Evolutionary conservation across 2,797 vertebrate genomes (phyloP), one percentile per base, ranked within the genome.

Genomic region (Pyrocephalus nanus): DNA sequence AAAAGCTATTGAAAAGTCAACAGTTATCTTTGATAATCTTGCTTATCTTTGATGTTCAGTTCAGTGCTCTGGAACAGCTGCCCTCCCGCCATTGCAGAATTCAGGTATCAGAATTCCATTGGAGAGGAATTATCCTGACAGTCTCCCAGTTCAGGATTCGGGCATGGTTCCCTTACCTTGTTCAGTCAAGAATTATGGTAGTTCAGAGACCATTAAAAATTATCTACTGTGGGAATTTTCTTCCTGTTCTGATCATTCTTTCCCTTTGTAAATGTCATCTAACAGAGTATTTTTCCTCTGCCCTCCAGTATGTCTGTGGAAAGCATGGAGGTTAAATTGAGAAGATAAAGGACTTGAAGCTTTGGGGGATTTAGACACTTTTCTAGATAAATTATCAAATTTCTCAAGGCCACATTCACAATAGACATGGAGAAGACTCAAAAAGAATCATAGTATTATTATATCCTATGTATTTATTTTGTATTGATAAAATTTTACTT

Each of bases 101-200:
- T 34, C 55, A 42, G 50, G 2, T 22, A 29, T 12, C 32, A 16
- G 51, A 25, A 32, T 47, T 47, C 45, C 45, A 12, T 1, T 38
- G 71, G 25, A 80, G 36, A 60, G 7, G 7, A n/a, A 3, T 40
- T 27, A 43, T 30, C 4, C 15, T 38, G 22, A 30, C 36, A 54
- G 4, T 15, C 19, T 67, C 11, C n/a, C 42, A 61, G 55, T 18
- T 38, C 38, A 43, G 55, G 2, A 62, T 79, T 76, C 50, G 18
- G 34, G 7, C 12, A 18, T 42, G 21, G 4, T 22, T 86, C 34
- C 20, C 27, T 0, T 0, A 3, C 11, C 9, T 73, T 70, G 32
- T 36, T 57, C 32, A 65, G 19, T 2, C 8, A 50, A 74, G 15
- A 54, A 64, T 38, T 16, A 13, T 64, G 1, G 16, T 76, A 3